Base-by-base conservation (phyloP, 2,797 vertebrate genomes). In the Taenioides sp. region DNA sequence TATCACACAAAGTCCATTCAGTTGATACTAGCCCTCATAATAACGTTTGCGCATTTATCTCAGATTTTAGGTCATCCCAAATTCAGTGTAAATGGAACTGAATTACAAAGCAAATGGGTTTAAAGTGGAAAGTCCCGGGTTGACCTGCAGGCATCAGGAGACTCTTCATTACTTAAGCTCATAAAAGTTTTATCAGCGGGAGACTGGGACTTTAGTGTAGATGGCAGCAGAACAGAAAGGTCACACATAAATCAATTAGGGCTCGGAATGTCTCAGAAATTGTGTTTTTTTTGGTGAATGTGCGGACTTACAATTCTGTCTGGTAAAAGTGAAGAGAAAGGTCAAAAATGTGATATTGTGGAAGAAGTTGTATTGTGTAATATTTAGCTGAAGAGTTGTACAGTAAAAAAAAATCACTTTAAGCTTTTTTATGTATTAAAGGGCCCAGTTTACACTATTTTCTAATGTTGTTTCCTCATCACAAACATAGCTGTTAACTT, bases 181-280 rank as follows among this genome's bases (percentile, higher is more conserved):
- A 88, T 92, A 72, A 88, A 90, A 88, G 73, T 86, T 91, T 88
- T 86, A 91, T 88, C 85, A 79, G 73, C 74, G 73, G 75, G 73
- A 85, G 72, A 76, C 71, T 61, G 73, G 23, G 68, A 68, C 68
- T 85, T 74, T 61, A 82, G 86, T 78, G 77, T 73, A 84, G 75
- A 65, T 52, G 64, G 62, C 52, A 64, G 68, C 52, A 75, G 50
- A 64, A 76, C 80, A 75, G 47, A 75, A 57, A 73, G 47, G 70
- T 20, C 25, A 68, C 64, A 49, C 16, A 65, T 70, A 73, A 72
- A 62, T 67, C 22, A 60, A 67, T 79, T 71, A 71, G n/a, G 20
- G 37, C 40, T 16, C 49, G 37, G 5, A 72, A 70, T 71, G 25
- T 20, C 20, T 63, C 57, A 31, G 58, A 73, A 76, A 67, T 75